phyloP scores from a whole-genome alignment of 2,797 vertebrate genomes.

The Gobionotothen gibberifrons region DNA sequence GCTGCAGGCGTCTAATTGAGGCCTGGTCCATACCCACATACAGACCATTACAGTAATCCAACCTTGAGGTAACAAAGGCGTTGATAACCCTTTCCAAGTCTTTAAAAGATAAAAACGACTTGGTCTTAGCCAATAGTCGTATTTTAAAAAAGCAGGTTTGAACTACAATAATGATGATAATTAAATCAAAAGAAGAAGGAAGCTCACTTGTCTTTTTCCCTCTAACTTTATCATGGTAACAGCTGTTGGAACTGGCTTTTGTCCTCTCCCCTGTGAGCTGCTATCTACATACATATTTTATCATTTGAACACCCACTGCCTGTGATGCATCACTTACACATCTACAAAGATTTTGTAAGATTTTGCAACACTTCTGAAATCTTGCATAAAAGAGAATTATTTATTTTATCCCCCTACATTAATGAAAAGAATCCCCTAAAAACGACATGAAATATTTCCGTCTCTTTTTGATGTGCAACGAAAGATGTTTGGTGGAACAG shows the following conservation, averaged over 20 bases:
- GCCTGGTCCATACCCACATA: no score
- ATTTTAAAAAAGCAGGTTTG: no score
- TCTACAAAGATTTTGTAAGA: conserved; percentile 1
- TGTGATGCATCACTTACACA: conserved; percentile 8
- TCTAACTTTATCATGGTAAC: neutral
- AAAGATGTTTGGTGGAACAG: neutral
- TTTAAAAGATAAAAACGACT: no score
- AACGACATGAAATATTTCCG: neutral
- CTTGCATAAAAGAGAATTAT: neutral
- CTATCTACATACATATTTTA: conserved; percentile 35
- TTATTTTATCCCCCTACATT: fast-evolving
- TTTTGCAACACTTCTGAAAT: conserved; percentile 1
- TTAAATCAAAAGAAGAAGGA: conserved; percentile 18
- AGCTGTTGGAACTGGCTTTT: neutral
- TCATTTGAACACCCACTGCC: conserved; percentile 4
- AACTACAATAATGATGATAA: conserved; percentile 36
- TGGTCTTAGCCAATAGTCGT: no score
- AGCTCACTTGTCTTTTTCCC: neutral
- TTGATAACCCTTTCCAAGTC: no score
- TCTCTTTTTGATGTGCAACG: neutral
- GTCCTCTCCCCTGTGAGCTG: neutral
- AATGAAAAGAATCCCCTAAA: neutral
- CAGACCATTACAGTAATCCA: no score
- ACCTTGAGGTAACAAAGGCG: no score
- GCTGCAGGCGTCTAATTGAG: no score